Evolutionary conservation across 2,888 invertebrate species (phyloP), one percentile per base, ranked within the genome.

Genomic region (Parnassius smintheus): DNA sequence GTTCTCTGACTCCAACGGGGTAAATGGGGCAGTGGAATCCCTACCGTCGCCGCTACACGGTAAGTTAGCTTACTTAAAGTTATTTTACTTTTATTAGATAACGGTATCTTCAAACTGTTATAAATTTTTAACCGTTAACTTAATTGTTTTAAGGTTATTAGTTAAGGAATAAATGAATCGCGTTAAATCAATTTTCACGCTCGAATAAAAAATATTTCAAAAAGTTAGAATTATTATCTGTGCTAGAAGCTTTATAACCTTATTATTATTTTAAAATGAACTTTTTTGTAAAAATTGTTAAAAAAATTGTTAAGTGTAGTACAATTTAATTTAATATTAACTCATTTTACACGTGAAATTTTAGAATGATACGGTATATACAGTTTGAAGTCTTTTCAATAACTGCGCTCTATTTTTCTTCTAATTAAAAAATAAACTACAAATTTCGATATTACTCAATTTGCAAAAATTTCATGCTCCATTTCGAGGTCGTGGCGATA

Each of bases 331-430:
- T 45, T 42, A 10, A 13, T n/a, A 25, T 42, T 62, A 58, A 58
- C 53, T 57, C 48, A 62, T 57, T 62, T 56, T 54, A 9, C 18
- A 54, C 42, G 56, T 41, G 49, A 49, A 54, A 54, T 9, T 13
- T 57, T 44, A 18, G 9, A 61, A 51, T 61, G 42, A 56, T 41
- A 63, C 63, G 59, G 51, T 55, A 13, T 35, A 50, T 55, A 13
- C 18, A 50, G 42, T 46, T 48, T 35, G 18, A 12, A 13, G 12
- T 22, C 41, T 53, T 35, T n/a, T 2, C 3, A 41, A 51, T 9
- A 22, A 45, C 18, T 52, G 12, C 35, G 25, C n/a, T 45, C 12
- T 1, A 46, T 45, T 51, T 59, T 50, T 13, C 7, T 56, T 42
- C 8, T n/a, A 58, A 58, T 62, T 57, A 18, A 54, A 49, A 56